Evolutionary conservation across 1,140 invertebrate genomes (phyloP).

Genomic region (Drosophila azteca): DNA sequence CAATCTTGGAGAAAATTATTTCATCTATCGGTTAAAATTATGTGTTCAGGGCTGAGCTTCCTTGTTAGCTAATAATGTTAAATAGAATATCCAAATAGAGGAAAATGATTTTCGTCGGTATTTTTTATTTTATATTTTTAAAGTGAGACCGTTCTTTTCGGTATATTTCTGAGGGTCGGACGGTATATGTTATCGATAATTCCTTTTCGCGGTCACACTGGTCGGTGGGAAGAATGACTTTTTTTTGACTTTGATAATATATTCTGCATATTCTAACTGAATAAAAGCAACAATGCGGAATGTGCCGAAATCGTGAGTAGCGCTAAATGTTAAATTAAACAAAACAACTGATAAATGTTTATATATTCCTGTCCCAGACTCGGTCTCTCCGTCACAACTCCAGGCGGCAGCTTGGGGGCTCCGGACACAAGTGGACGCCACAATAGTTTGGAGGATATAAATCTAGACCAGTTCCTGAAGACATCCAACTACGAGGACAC

Average conservation of each 20-base stretch:
- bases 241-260: conserved; percentile 67
- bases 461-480: conserved; percentile 90
- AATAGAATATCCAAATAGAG: no score
- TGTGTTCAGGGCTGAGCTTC: no score
- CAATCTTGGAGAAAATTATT: no score
- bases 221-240: conserved; percentile 50
- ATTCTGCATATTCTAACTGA: conserved; percentile 43
- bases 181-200: no score
- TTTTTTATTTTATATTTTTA: no score
- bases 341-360: background rate
- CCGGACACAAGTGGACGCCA: conserved; percentile 81
- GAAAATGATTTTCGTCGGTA: no score
- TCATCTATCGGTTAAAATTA: no score
- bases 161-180: no score
- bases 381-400: conserved; percentile 71
- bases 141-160: no score
- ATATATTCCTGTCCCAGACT: conserved; percentile 42
- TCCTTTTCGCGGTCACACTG: no score
- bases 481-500: conserved; percentile 95
- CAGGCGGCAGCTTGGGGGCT: conserved; percentile 65
- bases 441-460: conserved; percentile 88
- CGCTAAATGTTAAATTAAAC: background rate
- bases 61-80: no score
- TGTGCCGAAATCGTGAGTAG: conserved; percentile 74
- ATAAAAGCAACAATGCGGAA: conserved; percentile 66